phyloP scores from a whole-genome alignment of 2,888 invertebrate species.

The Tipula helvola region DNA sequence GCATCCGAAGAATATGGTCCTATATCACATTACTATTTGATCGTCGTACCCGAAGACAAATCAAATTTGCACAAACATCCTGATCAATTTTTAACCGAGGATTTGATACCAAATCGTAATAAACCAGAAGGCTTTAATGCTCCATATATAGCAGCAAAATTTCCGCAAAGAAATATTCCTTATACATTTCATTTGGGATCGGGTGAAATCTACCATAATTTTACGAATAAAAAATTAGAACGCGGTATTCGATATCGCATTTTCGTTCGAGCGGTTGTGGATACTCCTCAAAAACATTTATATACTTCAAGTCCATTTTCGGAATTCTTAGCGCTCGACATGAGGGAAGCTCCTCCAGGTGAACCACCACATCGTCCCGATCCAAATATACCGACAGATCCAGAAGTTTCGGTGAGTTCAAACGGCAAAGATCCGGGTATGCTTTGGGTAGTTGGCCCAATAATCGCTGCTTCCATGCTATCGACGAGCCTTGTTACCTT shows the following conservation, averaged over 20 bases:
- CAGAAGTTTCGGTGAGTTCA: slow-evolving; percentile 68
- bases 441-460: slow-evolving; percentile 85
- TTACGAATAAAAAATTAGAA: slow-evolving; percentile 75
- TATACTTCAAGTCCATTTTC: slow-evolving; percentile 92
- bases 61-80: slow-evolving; percentile 65
- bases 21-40: slow-evolving; percentile 91
- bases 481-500: slow-evolving; percentile 69
- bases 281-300: slow-evolving; percentile 86
- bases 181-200: slow-evolving; percentile 87
- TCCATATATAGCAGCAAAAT: slow-evolving; percentile 91
- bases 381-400: slow-evolving; percentile 64
- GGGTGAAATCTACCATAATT: slow-evolving; percentile 78
- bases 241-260: slow-evolving; percentile 73
- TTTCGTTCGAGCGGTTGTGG: slow-evolving; percentile 87
- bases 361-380: slow-evolving; percentile 77
- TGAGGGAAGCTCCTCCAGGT: slow-evolving; percentile 78
- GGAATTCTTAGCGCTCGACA: slow-evolving; percentile 74
- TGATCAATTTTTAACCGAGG: slow-evolving; percentile 79
- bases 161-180: slow-evolving; percentile 79
- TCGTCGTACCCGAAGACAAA: slow-evolving; percentile 89
- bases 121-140: slow-evolving; percentile 61
- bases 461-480: slow-evolving; percentile 77
- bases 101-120: slow-evolving; percentile 60
- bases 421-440: slow-evolving; percentile 76
- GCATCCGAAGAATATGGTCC: slow-evolving; percentile 98